A percentile compares a stretch with the other conserved stretches of the same genome.
These are phyloP conservation scores for Pitangus sulphuratus DNA, from an alignment of 2,797 vertebrate genomes.

Conservation along the genomic window DNA sequence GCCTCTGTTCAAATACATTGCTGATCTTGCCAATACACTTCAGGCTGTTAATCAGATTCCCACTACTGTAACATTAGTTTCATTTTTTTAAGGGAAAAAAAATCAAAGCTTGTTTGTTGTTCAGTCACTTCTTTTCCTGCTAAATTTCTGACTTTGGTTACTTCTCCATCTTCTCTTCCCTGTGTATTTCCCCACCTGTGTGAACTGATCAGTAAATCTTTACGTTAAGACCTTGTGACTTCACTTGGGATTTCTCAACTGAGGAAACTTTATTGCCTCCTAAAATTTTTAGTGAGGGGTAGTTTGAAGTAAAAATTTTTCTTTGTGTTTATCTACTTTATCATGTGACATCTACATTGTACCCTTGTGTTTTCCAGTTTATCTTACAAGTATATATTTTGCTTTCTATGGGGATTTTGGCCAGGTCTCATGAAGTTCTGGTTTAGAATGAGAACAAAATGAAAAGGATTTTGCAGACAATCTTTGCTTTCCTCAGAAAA, in stretches of 20 bases:
- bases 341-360: not conserved
- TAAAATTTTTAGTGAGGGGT: not conserved
- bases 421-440: not conserved
- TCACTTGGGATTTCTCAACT: not conserved
- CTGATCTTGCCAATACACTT: not conserved
- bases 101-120: not conserved
- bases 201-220: not conserved
- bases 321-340: not conserved
- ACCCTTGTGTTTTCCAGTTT: not conserved
- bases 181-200: not conserved
- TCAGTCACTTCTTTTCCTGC: not conserved
- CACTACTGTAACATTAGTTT: not conserved
- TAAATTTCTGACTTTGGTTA: not conserved
- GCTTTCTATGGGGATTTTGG: not conserved
- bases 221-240: not conserved
- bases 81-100: not conserved
- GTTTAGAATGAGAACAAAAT: not conserved
- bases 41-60: not conserved
- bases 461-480: not conserved
- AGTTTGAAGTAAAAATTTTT: not conserved
- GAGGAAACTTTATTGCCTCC: not conserved
- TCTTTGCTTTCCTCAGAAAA: not conserved
- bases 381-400: not conserved
- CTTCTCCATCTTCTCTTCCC: not conserved
- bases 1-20: not conserved